Evolutionary conservation across 1,140 invertebrate species (phyloP), one percentile per base, ranked within the genome.

Genomic region (Aphis craccivora): DNA sequence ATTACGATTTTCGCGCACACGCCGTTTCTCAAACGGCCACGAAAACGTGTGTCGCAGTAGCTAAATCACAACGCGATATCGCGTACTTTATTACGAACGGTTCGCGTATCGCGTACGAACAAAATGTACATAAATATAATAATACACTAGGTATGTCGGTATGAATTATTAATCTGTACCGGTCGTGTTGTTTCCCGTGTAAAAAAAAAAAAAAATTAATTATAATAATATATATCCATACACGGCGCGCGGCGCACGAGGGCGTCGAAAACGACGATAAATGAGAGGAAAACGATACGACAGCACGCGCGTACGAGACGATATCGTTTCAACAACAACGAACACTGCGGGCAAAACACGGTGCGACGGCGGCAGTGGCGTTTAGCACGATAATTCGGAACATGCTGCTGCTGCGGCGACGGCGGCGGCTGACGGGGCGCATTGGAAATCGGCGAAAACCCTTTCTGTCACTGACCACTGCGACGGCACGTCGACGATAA

Each of bases 371-470:
- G 37, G 35, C 60, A 40, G 43, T 25, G 43, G 25, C 55, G 91
- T 83, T 84, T 83, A 48, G 20, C 51, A 89, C 45, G 76, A 91
- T 91, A 76, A 76, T 45, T 43, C 60, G 40, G 90, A 91, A 91
- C 90, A 91, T 92, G 67, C 91, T 83, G 67, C 40, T n/a, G 37
- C 67, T 20, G 45, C 81, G 45, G 45, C 45, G 91, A 35, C 45
- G 18, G 5, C 55, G 18, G n/a, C 91, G 43, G 37, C 67, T 7
- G 67, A 92, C 76, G 67, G 76, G 91, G 45, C 45, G 25, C 91
- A n/a, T 92, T 92, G 91, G 22, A 83, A 92, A 92, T 92, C 91
- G 40, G 91, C n/a, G 45, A 81, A 92, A 76, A 92, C 91, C 91
- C 91, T 48, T 55, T 89, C 87, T 25, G 88, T 30, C 23, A 76